These are phyloP conservation scores for Enteromius paludinosus DNA, from an alignment of 2,797 vertebrate species.

Conservation along the genomic window DNA sequence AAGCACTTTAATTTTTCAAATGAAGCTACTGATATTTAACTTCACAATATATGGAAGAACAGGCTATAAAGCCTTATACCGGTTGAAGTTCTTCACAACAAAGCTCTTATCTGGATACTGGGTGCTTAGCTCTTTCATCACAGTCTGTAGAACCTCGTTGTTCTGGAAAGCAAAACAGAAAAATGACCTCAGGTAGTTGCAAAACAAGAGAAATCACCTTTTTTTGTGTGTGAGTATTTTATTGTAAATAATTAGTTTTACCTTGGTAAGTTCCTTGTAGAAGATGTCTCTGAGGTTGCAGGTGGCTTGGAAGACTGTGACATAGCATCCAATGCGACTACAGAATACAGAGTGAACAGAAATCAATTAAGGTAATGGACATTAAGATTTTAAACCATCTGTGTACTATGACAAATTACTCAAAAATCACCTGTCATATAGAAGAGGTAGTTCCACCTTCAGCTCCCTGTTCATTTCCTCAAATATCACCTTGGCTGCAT, in stretches of 20 bases:
- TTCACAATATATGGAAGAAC: background rate
- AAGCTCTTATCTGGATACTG: constrained; percentile 92
- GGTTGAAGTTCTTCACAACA: constrained; percentile 82
- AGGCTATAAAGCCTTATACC: constrained; percentile 62
- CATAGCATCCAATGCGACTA: constrained; percentile 90
- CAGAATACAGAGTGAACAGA: background rate
- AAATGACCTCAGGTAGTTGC: background rate
- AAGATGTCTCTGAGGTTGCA: constrained; percentile 88
- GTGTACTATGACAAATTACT: background rate
- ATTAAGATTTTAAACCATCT: constrained; percentile 7
- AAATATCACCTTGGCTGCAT: constrained; percentile 83
- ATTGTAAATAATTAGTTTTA: constrained; percentile 54
- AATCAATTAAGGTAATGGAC: background rate
- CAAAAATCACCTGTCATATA: constrained; percentile 80
- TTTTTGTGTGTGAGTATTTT: background rate
- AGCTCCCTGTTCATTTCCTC: constrained; percentile 89
- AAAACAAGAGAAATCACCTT: background rate
- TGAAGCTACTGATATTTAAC: background rate
- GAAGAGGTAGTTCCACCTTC: constrained; percentile 86
- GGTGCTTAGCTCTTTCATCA: constrained; percentile 89
- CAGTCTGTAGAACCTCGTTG: constrained; percentile 85
- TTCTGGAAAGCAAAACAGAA: constrained; percentile 74
- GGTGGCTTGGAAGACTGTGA: constrained; percentile 89
- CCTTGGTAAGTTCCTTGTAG: constrained; percentile 91
- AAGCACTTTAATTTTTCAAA: too few species aligned